Percentiles rank a stretch among this genome's conserved stretches.
Conservation (phyloP, 2,797 vertebrate species). For the Tokudaia tokunoshimensis region DNA sequence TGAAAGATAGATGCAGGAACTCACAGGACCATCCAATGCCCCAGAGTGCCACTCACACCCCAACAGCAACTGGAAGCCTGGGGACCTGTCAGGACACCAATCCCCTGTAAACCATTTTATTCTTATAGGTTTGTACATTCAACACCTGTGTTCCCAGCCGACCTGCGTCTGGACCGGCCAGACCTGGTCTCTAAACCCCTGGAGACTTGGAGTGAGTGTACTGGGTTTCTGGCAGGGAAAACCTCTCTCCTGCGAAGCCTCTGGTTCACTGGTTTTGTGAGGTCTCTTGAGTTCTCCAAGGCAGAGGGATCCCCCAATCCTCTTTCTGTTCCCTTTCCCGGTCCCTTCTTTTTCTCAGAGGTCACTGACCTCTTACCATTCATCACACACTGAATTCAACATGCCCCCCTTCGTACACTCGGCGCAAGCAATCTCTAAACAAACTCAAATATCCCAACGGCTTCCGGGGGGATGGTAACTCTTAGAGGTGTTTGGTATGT, state of each 20-base stretch:
- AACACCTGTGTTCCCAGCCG: neutral
- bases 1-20: accelerated
- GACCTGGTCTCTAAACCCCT: neutral
- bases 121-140: neutral
- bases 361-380: neutral
- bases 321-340: neutral
- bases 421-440: neutral
- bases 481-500: neutral
- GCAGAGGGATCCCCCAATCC: neutral
- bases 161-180: neutral
- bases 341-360: neutral
- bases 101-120: neutral
- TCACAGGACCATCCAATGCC: neutral
- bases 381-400: neutral
- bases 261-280: neutral
- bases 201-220: neutral
- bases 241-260: constrained; percentile 72
- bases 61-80: neutral
- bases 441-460: neutral
- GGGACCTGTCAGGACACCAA: neutral
- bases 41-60: accelerated
- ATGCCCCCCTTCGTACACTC: too few relatives aligned
- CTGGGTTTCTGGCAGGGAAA: neutral
- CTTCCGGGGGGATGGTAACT: neutral
- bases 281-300: neutral